Percentiles rank a stretch among this genome's conserved stretches.
These are phyloP conservation scores for Hipposideros armiger DNA, from an alignment of 2,113 vertebrate genomes.

Conservation along the genomic window DNA sequence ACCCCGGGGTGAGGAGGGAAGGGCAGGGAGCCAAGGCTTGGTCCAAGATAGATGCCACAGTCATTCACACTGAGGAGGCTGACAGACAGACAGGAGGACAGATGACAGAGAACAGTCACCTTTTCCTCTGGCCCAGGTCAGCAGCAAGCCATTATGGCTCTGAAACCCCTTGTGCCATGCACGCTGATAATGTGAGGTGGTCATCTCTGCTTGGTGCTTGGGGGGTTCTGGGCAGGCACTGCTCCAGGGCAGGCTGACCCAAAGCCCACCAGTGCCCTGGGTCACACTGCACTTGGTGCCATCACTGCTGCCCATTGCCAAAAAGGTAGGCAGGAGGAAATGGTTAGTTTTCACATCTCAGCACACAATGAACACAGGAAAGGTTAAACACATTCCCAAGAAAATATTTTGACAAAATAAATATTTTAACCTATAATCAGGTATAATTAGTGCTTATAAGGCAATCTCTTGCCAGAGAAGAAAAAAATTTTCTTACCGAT, in stretches of 20 bases:
- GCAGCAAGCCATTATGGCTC: neutral
- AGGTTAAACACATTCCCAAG: slow-evolving; percentile 81
- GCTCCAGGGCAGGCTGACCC: neutral
- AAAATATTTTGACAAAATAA: slow-evolving; percentile 87
- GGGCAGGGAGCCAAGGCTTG: neutral
- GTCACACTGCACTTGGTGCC: neutral
- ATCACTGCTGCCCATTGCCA: neutral
- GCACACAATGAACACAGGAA: slow-evolving; percentile 78
- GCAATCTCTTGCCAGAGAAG: neutral
- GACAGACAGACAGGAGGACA: slow-evolving; percentile 2
- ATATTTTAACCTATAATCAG: slow-evolving; percentile 85
- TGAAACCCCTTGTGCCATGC: neutral
- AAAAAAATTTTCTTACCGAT: neutral
- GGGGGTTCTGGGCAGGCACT: neutral
- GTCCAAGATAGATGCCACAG: neutral
- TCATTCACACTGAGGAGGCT: neutral
- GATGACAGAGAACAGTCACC: neutral
- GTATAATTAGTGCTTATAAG: slow-evolving; percentile 81
- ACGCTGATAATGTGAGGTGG: neutral
- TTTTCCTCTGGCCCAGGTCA: neutral
- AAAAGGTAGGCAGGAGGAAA: slow-evolving; percentile 73
- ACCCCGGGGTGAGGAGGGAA: neutral
- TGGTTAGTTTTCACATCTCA: slow-evolving; percentile 80
- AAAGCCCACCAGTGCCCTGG: slow-evolving; percentile 41
- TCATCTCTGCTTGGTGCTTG: neutral